Base-by-base conservation (phyloP, 2,888 invertebrate species). In the Eutolmus rufibarbis region DNA sequence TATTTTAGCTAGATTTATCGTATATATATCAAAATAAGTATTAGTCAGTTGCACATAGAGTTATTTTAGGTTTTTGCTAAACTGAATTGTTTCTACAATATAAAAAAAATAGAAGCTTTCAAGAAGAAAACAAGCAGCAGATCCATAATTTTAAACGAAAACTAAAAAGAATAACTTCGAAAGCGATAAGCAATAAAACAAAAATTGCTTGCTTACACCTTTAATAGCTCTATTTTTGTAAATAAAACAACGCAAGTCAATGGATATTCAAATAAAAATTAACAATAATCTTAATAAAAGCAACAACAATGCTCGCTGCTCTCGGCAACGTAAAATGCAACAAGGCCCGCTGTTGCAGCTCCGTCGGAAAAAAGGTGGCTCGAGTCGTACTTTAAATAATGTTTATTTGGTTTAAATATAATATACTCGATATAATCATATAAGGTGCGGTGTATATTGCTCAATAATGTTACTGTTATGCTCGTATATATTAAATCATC, bases 391-490 rank as follows among this genome's bases (percentile, higher is more conserved):
- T 85, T 85, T 85, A 85, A 74, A 85, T 85, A 74, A 74, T 85
- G 74, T 85, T 85, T 85, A 85, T 85, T 85, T 85, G 85, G 85
- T 85, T 85, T 85, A 85, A 85, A 74, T 85, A 85, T 74, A 85
- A 74, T 85, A 85, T 85, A 43, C 74, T 66, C 34, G 74, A 85
- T 85, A 85, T 85, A 85, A 85, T 74, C 14, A 85, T 85, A 31
- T 74, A 46, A 46, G 28, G 40, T 74, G 74, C 23, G 43, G 40
- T 74, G 85, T 85, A 46, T 85, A 85, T 85, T 85, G 85, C 85
- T 85, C 85, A 85, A 85, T 74, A 74, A 85, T 85, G 85, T 85
- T 85, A 85, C 74, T 74, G 85, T 57, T 84, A 76, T 81, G 51
- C n/a, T 79, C 28, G 66, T 79, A 84, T 85, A 85, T 85, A 85